Conservation (phyloP, 2,888 invertebrate genomes). For the Philaethria dido region DNA sequence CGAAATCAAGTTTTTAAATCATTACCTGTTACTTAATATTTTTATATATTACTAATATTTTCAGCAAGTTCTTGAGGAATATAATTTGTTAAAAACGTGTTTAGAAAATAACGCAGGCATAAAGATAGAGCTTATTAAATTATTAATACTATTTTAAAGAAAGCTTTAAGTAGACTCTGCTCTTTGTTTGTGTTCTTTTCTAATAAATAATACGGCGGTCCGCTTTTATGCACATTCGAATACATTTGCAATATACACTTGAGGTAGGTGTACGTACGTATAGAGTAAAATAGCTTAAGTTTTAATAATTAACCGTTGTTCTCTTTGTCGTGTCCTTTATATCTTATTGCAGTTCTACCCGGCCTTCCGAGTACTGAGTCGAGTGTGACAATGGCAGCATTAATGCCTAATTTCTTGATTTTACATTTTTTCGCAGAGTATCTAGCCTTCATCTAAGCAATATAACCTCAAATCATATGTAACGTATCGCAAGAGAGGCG, state of each 20-base stretch:
- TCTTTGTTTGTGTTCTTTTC: conserved; percentile 13
- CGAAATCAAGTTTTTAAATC: background rate
- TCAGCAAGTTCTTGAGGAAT: background rate
- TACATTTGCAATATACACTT: background rate
- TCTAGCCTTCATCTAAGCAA: background rate
- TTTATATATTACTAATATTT: conserved; percentile 9
- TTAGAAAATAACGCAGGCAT: conserved; percentile 7
- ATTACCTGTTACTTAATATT: background rate
- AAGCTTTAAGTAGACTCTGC: background rate
- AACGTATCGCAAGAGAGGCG: background rate
- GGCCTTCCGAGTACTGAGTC: conserved; percentile 8
- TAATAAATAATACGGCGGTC: conserved; percentile 3
- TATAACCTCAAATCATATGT: too few species aligned
- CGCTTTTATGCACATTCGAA: background rate
- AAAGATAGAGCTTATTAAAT: conserved; percentile 16
- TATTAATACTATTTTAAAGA: background rate
- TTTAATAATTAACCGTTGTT: background rate
- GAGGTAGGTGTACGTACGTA: background rate
- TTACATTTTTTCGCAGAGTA: conserved; percentile 10
- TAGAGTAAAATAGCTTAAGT: background rate
- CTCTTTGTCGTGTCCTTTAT: background rate
- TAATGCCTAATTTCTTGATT: background rate
- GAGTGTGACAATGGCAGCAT: conserved; percentile 5
- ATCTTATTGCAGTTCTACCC: conserved; percentile 22
- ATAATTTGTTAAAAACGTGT: background rate